Base-by-base conservation (phyloP, 2,113 vertebrate species). In the Acanthisitta chloris region DNA sequence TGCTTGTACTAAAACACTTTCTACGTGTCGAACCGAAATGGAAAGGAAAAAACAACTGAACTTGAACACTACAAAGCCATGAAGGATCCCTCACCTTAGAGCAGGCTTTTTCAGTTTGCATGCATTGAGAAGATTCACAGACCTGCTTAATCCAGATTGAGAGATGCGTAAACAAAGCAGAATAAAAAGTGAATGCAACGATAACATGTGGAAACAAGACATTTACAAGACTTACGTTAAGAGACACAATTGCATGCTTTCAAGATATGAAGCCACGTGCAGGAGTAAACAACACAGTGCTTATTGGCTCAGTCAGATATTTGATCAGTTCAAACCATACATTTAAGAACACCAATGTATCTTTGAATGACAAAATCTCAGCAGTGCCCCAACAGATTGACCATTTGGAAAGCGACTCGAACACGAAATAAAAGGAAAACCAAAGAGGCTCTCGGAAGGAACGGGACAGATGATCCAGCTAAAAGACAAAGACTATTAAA, bases 21-120 rank as follows among this genome's bases (percentile, higher is more conserved):
- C 61, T 81, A 66, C 6, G 55, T 48, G 28, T 43, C 12, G 43
- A 66, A 55, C 21, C 9, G 14, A 51, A 64, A 95, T 7, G 14
- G 49, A 92, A 89, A 82, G 55, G 88, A 72, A 90, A 90, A 89
- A 86, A 74, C 28, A 66, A 85, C 28, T 6, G 73, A 86, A 84
- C n/a, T 59, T 86, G 58, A 94, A 94, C 23, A 83, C 71, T 79
- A 93, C 42, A 80, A 48, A 88, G 64, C 61, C 82, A 86, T 83
- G 45, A 88, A 89, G 94, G 48, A 89, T 67, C 91, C 98, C 98
- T 99, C 98, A 98, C 98, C 98, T 98, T 95, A 97, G 90, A 49
- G 97, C 77, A 90, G 97, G 82, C 94, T 98, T 98, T 95, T 98
- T 98, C 96, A 97, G 94, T 98, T 97, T 98, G 96, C 97, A 87